Conservation (phyloP, 2,888 invertebrate species). For the Apoda limacodes region DNA sequence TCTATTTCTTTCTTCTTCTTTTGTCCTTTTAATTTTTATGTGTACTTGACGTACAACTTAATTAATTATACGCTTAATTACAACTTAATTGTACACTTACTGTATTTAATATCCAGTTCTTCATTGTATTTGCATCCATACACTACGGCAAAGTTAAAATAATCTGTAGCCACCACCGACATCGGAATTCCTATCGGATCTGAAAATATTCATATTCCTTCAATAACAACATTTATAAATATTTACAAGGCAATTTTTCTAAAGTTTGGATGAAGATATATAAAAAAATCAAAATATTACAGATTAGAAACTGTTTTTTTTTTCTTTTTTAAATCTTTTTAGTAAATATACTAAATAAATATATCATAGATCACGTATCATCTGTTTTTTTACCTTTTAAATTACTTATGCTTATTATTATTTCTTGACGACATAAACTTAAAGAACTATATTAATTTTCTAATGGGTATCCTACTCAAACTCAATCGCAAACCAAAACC, state of each 20-base stretch:
- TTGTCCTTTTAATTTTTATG: background rate
- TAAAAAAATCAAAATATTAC: too few species aligned
- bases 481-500: too few species aligned
- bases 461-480: too few species aligned
- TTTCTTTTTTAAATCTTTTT: background rate
- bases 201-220: slow-evolving; percentile 25
- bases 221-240: too few species aligned
- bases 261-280: too few species aligned
- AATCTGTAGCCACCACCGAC: slow-evolving; percentile 46
- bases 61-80: background rate
- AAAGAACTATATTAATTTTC: too few species aligned
- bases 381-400: too few species aligned
- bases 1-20: too few species aligned
- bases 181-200: slow-evolving; percentile 54
- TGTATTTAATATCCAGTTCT: slow-evolving; percentile 36
- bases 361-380: too few species aligned
- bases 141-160: slow-evolving; percentile 44
- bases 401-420: too few species aligned
- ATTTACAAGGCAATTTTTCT: too few species aligned
- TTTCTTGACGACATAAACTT: too few species aligned
- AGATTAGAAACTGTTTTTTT: background rate
- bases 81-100: slow-evolving; percentile 33
- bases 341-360: background rate
- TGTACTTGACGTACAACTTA: background rate
- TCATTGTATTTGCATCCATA: slow-evolving; percentile 45